These are phyloP conservation scores for Incurvaria masculella DNA, from an alignment of 2,888 invertebrate genomes.

Conservation along the genomic window DNA sequence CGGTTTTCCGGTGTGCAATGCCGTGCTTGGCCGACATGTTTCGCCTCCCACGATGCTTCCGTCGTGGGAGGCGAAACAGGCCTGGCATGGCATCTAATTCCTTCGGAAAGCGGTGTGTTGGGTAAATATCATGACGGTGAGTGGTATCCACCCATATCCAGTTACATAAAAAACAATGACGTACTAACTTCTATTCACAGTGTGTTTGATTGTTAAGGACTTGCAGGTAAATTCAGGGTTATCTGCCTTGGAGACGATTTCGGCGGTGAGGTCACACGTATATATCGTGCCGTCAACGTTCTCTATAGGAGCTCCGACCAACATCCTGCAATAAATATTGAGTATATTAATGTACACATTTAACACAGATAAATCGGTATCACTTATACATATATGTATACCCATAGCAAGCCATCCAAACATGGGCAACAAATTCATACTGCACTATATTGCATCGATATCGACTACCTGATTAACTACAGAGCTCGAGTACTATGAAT, in stretches of 20 bases:
- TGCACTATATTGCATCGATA: background rate
- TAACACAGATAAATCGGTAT: background rate
- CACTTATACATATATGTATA: background rate
- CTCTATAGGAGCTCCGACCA: conserved; percentile 29
- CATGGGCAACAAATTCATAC: background rate
- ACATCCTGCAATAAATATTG: conserved; percentile 25
- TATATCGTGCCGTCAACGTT: conserved; percentile 25
- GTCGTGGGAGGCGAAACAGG: too few relatives aligned
- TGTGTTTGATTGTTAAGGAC: too few relatives aligned
- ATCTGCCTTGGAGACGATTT: too few relatives aligned
- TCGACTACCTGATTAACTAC: background rate
- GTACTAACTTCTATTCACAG: conserved; percentile 10
- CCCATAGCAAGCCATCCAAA: background rate
- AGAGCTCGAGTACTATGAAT: background rate
- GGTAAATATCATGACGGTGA: too few relatives aligned
- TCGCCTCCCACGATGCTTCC: too few relatives aligned
- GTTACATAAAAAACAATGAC: conserved; percentile 9
- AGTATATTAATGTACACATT: conserved; percentile 1
- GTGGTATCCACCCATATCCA: conserved; percentile 5
- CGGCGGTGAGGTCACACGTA: conserved; percentile 18
- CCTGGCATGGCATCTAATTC: too few relatives aligned
- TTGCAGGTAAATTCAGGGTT: too few relatives aligned
- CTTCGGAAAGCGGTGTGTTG: too few relatives aligned
- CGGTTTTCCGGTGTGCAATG: too few relatives aligned
- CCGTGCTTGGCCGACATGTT: too few relatives aligned